These are phyloP conservation scores for Amblyopsis rosae DNA, from an alignment of 2,113 vertebrate species.

Conservation along the genomic window DNA sequence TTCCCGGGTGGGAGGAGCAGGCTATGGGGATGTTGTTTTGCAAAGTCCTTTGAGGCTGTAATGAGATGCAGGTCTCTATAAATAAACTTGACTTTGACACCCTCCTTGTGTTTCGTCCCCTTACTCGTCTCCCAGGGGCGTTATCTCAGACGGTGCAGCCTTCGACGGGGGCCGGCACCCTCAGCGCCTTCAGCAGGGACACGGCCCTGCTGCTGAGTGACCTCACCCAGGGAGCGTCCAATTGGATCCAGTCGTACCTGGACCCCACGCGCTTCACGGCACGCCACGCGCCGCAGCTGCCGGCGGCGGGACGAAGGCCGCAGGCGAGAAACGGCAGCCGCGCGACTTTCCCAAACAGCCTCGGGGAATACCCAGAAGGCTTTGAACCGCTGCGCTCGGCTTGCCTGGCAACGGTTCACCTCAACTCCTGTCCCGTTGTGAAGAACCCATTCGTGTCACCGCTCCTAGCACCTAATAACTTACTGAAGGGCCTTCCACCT, in stretches of 20 bases:
- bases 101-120: not conserved
- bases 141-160: constrained; percentile 58
- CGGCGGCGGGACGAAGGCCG: not conserved
- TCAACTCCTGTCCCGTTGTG: constrained; percentile 74
- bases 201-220: constrained; percentile 78
- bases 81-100: not conserved
- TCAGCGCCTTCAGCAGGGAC: constrained; percentile 77
- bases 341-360: not conserved
- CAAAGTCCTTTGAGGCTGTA: no score
- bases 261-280: constrained; percentile 48
- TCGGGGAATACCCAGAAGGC: constrained; percentile 74
- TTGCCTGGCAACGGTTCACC: constrained; percentile 60
- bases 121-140: constrained; percentile 60
- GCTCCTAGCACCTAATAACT: constrained; percentile 70
- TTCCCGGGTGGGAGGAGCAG: no score
- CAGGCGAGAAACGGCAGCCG: not conserved
- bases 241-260: constrained; percentile 83
- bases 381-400: constrained; percentile 81
- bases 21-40: no score
- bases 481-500: constrained; percentile 73
- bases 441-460: constrained; percentile 86
- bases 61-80: no score
- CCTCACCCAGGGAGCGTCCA: constrained; percentile 79
- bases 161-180: constrained; percentile 44
- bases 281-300: not conserved